These are phyloP conservation scores for Suncus etruscus DNA, from an alignment of 2,113 vertebrate genomes.

Conservation along the genomic window DNA sequence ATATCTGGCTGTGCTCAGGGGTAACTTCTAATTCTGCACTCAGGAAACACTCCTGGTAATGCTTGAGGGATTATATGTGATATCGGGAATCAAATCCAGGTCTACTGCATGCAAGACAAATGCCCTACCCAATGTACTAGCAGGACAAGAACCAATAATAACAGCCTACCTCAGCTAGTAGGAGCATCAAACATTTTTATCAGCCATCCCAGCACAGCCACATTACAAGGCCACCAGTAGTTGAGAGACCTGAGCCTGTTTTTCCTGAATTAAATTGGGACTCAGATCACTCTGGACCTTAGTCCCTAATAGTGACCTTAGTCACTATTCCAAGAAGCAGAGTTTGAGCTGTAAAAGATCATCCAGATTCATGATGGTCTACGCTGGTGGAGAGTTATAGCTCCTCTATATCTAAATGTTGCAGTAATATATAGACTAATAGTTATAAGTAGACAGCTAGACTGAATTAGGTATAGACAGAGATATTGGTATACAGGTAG, in stretches of 20 bases:
- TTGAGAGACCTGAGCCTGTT: background rate
- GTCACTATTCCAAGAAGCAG: background rate
- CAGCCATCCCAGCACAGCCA: background rate
- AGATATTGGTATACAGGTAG: too few relatives aligned
- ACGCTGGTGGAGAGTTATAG: accelerated
- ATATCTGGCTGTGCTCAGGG: too few relatives aligned
- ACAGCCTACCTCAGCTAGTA: background rate
- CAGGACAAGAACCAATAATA: background rate
- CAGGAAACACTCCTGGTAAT: too few relatives aligned
- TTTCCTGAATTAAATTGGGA: background rate
- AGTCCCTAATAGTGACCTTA: background rate
- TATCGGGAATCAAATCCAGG: too few relatives aligned
- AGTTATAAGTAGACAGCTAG: too few relatives aligned
- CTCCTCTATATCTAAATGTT: background rate
- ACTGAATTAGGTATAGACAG: too few relatives aligned
- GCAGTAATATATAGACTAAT: background rate
- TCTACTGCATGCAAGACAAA: too few relatives aligned
- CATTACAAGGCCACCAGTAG: accelerated
- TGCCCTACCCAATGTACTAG: too few relatives aligned
- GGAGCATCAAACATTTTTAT: background rate
- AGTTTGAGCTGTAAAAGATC: background rate
- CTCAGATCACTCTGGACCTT: background rate
- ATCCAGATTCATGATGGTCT: background rate
- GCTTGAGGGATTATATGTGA: too few relatives aligned
- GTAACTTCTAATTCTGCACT: too few relatives aligned